Evolutionary conservation across 1,140 invertebrate genomes (phyloP), one percentile per base, ranked within the genome.

Genomic region (Zaprionus africanus): DNA sequence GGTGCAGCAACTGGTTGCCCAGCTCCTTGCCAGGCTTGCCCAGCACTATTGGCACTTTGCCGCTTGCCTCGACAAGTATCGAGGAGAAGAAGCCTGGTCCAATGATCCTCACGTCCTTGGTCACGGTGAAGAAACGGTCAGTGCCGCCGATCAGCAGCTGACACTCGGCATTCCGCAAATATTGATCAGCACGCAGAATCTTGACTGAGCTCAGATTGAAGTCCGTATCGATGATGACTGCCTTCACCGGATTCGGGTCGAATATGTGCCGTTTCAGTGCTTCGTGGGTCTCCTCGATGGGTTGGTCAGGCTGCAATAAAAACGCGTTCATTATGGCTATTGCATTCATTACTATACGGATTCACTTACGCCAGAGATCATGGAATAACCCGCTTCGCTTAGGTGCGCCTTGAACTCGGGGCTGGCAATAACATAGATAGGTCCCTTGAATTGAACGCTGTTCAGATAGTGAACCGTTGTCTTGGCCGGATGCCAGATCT

Each of bases 21-120:
- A 95, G 90, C 12, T 78, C 61, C 38, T 91, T 81, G 0, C 94
- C 94, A 0, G 95, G 95, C 68, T 95, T 95, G 0, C 93, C 94
- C 57, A 94, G 80, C 3, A 79, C 58, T 1, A 93, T 84, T 0
- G 94, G 93, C 7, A 85, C 17, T 24, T 92, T 92, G 51, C 93
- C 92, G 9, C 83, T 92, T 31, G 93, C 80, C 15, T 93, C 79
- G 1, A 78, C 85, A 6, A 95, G 86, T 22, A 95, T 79, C 2
- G 94, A 93, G 2, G 87, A 79, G 51, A 95, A 93, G 6, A 92
- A 74, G 1, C 94, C 93, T 0, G 93, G 91, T 15, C 94, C 91
- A 5, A 92, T 78, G 4, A 92, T 76, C n/a, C 68, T 78, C 0
- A 91, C 13, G 3, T 60, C 78, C n/a, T 81, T 86, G 24, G 22